These are phyloP conservation scores for Conus canariensis DNA, from an alignment of 2,888 invertebrate genomes.

Conservation along the genomic window DNA sequence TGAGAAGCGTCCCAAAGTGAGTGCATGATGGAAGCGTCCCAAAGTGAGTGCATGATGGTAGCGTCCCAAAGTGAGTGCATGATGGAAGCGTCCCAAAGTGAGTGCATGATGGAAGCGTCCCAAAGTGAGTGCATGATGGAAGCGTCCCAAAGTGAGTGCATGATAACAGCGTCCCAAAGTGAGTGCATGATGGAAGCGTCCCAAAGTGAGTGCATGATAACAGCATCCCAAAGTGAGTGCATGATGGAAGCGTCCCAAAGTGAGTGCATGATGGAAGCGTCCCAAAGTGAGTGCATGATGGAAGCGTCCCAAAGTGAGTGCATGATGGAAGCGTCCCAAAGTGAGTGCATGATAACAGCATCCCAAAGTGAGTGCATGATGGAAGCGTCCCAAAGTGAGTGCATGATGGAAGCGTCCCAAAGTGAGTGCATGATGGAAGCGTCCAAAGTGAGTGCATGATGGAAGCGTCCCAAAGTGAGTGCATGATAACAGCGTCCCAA, in stretches of 20 bases:
- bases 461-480: constrained; percentile 88
- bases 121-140: constrained; percentile 82
- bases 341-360: constrained; percentile 85
- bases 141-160: constrained; percentile 84
- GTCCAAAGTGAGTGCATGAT: constrained; percentile 75
- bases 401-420: constrained; percentile 89
- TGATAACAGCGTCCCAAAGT: too few relatives aligned
- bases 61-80: constrained; percentile 84
- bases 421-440: constrained; percentile 52
- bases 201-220: constrained; percentile 80
- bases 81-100: too few relatives aligned
- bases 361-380: constrained; percentile 82
- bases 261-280: constrained; percentile 85
- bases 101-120: too few relatives aligned
- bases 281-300: constrained; percentile 82
- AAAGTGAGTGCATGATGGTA: constrained; percentile 83
- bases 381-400: too few relatives aligned
- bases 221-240: too few relatives aligned
- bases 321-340: too few relatives aligned
- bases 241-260: too few relatives aligned
- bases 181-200: constrained; percentile 86
- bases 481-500: too few relatives aligned
- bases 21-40: too few relatives aligned
- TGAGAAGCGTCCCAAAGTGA: too few relatives aligned
- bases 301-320: too few relatives aligned